Evolutionary conservation across 2,797 vertebrate genomes (phyloP).

Genomic region (Tarsius wallacei): DNA sequence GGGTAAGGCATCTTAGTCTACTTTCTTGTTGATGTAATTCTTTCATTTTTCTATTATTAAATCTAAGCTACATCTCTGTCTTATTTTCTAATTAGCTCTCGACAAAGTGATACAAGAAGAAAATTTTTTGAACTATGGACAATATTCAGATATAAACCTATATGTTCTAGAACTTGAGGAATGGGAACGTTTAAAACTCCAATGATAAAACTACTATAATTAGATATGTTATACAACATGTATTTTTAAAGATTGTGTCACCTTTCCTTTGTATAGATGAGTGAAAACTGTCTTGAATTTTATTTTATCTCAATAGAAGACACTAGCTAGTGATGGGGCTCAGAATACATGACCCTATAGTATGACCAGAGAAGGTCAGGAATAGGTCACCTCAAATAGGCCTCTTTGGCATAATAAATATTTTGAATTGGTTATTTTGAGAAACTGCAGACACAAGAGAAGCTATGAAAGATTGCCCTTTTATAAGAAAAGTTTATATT

Average conservation of each 20-base stretch:
- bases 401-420: background rate
- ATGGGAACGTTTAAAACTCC: background rate
- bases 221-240: background rate
- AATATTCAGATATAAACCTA: background rate
- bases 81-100: background rate
- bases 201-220: background rate
- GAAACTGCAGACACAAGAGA: background rate
- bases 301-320: background rate
- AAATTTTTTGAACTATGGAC: background rate
- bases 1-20: background rate
- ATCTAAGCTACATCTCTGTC: background rate
- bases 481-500: background rate
- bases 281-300: background rate
- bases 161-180: background rate
- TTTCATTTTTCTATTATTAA: background rate
- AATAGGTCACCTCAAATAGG: background rate
- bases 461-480: background rate
- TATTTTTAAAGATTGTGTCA: background rate
- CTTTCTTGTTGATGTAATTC: background rate
- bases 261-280: constrained; percentile 17
- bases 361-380: background rate
- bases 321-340: background rate
- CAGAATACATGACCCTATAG: background rate
- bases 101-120: background rate
- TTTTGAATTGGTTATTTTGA: background rate